phyloP scores from a whole-genome alignment of 2,888 invertebrate species.

The Phortica magna region DNA sequence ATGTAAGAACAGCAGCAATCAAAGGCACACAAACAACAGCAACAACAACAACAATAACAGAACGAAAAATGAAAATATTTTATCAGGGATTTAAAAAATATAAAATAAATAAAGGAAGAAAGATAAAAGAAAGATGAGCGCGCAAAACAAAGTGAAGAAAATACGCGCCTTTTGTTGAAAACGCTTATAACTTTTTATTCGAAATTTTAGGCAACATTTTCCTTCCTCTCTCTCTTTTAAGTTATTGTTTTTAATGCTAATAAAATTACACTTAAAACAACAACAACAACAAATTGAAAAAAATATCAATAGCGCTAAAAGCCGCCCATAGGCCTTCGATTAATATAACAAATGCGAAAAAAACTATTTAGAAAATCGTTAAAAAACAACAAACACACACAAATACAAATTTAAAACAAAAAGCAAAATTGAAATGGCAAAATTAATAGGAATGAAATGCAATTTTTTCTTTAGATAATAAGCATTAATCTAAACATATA shows the following conservation, averaged over 20 bases:
- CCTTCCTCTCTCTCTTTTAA: background rate
- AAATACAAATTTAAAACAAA: conserved; percentile 37
- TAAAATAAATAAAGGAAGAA: conserved; percentile 45
- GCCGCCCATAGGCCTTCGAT: conserved; percentile 70
- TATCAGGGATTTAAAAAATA: conserved; percentile 69
- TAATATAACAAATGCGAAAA: conserved; percentile 40
- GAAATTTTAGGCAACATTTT: conserved; percentile 19
- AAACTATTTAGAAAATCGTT: conserved; percentile 21
- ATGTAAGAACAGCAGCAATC: conserved; percentile 30
- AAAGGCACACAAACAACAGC: conserved; percentile 39
- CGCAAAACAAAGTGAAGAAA: conserved; percentile 44
- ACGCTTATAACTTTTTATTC: conserved; percentile 11
- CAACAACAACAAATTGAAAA: conserved; percentile 35
- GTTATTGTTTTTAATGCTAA: background rate
- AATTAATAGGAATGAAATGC: conserved; percentile 40
- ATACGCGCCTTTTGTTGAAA: background rate
- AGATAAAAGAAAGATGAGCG: conserved; percentile 42
- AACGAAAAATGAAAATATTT: conserved; percentile 52
- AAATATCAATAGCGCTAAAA: conserved; percentile 56
- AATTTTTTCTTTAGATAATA: conserved; percentile 43
- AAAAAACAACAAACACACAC: conserved; percentile 35
- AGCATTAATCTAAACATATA: conserved; percentile 37
- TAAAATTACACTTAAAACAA: conserved; percentile 45
- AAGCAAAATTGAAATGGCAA: conserved; percentile 34
- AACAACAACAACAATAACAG: conserved; percentile 38